Base-by-base conservation (phyloP, 2,888 invertebrate species). In the Odontomyia ornata region DNA sequence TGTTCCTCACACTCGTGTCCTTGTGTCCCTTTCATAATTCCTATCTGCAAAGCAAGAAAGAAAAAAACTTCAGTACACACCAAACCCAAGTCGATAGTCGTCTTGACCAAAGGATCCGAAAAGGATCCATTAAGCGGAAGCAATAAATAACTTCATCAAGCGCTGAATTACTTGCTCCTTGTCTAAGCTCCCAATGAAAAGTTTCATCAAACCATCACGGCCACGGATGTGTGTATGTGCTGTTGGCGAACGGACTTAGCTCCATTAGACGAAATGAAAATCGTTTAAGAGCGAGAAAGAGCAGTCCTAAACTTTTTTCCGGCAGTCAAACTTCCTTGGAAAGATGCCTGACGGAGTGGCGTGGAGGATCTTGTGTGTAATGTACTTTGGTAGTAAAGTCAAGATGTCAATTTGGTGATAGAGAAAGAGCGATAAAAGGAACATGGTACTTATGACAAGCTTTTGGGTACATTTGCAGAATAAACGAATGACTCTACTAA, bases 401-500 rank as follows among this genome's bases (percentile, higher is more conserved):
- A 56, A 21, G 71, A 72, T 72, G 56, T 52, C 71, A 72, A 72
- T 72, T 72, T 47, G 21, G 18, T 43, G 30, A 62, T 25, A 47
- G 13, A 62, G n/a, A 62, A 75, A 75, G 25, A 23, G 62, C 60
- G 65, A 47, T 28, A 75, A 75, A 28, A 56, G 56, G 21, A 36
- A 27, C 56, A 73, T 28, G 69, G 52, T 77, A 79, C 78, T 79
- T 76, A 79, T 77, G 73, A 75, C 77, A 78, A 77, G 73, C 78
- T 78, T 28, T 72, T 67, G 78, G 76, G 78, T 75, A 79, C 77
- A 77, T 79, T 79, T 77, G 77, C 76, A 72, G 77, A 76, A 77
- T 77, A 79, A 78, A 79, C 79, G 78, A 77, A 79, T 78, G 77
- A 77, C 78, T 78, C 75, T 76, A n/a, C 76, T 73, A 62, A 76